phyloP scores from a whole-genome alignment of 2,888 invertebrate genomes.

The Yponomeuta plumbellus region DNA sequence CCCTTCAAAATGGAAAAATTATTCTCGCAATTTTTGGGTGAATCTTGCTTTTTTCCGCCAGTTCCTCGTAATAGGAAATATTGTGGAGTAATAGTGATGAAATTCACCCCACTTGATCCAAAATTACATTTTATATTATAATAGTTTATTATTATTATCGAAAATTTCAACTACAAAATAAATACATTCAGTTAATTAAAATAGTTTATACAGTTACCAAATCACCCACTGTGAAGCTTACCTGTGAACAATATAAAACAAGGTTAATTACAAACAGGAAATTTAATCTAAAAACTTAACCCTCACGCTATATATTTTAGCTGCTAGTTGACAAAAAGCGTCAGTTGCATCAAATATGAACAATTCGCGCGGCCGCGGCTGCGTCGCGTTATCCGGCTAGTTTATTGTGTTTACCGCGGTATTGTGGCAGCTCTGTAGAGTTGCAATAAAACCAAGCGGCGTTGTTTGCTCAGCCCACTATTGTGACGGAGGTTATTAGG shows the following conservation, averaged over 20 bases:
- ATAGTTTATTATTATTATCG: neutral
- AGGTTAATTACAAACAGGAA: conserved; percentile 4
- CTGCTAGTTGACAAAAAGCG: neutral
- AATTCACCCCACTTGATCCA: too few species aligned
- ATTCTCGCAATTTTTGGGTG: conserved; percentile 2
- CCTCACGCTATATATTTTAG: neutral
- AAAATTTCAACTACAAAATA: too few species aligned
- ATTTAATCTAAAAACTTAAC: neutral
- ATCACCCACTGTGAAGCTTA: conserved; percentile 4
- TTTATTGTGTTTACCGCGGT: conserved; percentile 66
- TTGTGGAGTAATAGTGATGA: too few species aligned
- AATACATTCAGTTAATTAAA: too few species aligned
- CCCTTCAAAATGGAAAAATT: conserved; percentile 11
- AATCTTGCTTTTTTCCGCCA: neutral
- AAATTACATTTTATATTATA: neutral
- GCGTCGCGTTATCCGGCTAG: conserved; percentile 32
- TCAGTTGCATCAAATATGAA: conserved; percentile 42
- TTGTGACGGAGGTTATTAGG: conserved; percentile 63
- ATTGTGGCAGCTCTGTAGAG: conserved; percentile 55
- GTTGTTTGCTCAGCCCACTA: conserved; percentile 64
- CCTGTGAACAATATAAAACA: conserved; percentile 14
- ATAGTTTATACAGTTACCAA: neutral
- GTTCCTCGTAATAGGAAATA: too few species aligned
- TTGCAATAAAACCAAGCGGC: conserved; percentile 58
- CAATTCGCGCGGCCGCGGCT: conserved; percentile 60